Base-by-base conservation (phyloP, 53 echinoderm and acorn worm genomes). In the Holothuria leucospilota region DNA sequence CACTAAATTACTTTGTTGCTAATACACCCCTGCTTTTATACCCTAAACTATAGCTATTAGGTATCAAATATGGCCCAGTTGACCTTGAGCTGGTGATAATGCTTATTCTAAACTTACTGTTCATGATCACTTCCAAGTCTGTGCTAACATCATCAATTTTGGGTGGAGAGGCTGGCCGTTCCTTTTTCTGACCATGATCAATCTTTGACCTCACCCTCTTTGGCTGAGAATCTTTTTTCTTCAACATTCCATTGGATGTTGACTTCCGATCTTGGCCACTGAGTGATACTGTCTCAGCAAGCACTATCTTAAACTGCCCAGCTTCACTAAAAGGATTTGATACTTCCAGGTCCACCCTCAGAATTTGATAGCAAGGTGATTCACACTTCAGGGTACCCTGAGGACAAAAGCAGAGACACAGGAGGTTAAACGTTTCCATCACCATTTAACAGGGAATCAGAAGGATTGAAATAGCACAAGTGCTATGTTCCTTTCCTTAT, bases 341-440 rank as follows among this genome's bases (percentile, higher is more conserved):
- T 27, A 94, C 92, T 8, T 94, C 91, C 39, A 96, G 71, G 51
- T 94, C 94, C 23, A 94, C 93, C 70, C 93, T 96, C 88, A 91
- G 87, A 24, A 93, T 89, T 85, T 94, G 93, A 73, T 93, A 96
- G 85, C 96, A 96, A 4, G 96, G 96, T 6, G 92, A 91, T 65
- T 96, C 96, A 51, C 94, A 92, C 88, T 96, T 93, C 64, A 94
- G 79, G n/a, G 90, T 90, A 46, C 89, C 87, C 96, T 96, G 78
- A 27, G 30, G 46, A 34, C 29, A 68, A 34, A 29, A 28, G 21
- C 14, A 72, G 34, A 26, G 25, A 2, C 15, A 24, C 51, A 75
- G 15, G 15, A 5, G 13, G 15, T 29, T 21, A 34, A 81, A 14
- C 1, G 6, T 81, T 59, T 29, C 46, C 46, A 46, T 46, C 25